A percentile compares a stretch with the other conserved stretches of the same genome.
Evolutionary conservation across 2,113 vertebrate genomes (phyloP).

Genomic region (Perca flavescens): DNA sequence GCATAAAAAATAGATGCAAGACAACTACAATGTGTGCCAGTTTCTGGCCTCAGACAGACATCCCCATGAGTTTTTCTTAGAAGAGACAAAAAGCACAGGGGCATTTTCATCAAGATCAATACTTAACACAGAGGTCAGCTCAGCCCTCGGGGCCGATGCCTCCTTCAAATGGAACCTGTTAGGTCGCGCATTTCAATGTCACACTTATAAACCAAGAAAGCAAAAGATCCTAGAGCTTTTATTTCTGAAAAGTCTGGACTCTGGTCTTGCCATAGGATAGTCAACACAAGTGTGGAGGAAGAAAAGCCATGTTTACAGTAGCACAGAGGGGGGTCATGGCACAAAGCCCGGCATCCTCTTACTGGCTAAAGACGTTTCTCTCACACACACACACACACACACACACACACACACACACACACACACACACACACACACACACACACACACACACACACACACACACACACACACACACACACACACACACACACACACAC

Average conservation of each 20-base stretch:
- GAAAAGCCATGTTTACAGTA: slow-evolving; percentile 31
- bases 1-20: slow-evolving; percentile 33
- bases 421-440: slow-evolving; percentile 24
- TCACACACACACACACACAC: not conserved
- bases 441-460: not conserved
- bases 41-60: slow-evolving; percentile 33
- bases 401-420: slow-evolving; percentile 9
- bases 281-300: slow-evolving; percentile 34
- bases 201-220: not conserved
- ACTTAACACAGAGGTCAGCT: slow-evolving; percentile 34
- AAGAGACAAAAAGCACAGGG: slow-evolving; percentile 39
- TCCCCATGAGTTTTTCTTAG: slow-evolving; percentile 14
- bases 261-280: slow-evolving; percentile 16
- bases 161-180: slow-evolving; percentile 6
- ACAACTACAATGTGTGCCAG: slow-evolving; percentile 26
- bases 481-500: slow-evolving; percentile 20
- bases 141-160: slow-evolving; percentile 20
- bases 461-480: slow-evolving; percentile 16
- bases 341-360: slow-evolving; percentile 74
- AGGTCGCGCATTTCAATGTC: not conserved
- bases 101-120: slow-evolving; percentile 48
- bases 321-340: slow-evolving; percentile 47
- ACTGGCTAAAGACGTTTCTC: slow-evolving; percentile 78
- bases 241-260: slow-evolving; percentile 23
- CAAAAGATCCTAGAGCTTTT: not conserved